Conservation (phyloP, 2,888 invertebrate genomes). For the Bembecia ichneumoniformis region DNA sequence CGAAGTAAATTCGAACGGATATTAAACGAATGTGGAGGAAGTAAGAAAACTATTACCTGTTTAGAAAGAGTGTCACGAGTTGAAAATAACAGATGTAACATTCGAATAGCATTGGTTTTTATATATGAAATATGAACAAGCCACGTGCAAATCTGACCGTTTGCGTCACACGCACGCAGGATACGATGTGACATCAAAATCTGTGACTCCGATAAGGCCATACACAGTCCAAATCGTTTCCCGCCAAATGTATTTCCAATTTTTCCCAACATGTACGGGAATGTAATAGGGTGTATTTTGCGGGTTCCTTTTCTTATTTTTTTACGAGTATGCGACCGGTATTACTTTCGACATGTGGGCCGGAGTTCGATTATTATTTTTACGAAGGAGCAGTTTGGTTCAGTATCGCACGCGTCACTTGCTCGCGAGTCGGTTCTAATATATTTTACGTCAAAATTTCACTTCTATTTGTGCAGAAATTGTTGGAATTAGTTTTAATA, state of each 20-base stretch:
- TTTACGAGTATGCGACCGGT: constrained; percentile 54
- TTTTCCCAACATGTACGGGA: constrained; percentile 37
- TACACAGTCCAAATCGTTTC: constrained; percentile 25
- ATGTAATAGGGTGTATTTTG: constrained; percentile 61
- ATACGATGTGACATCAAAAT: constrained; percentile 7
- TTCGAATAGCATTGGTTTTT: no score
- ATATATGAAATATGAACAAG: no score
- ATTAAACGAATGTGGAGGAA: no score
- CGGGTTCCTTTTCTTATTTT: constrained; percentile 54
- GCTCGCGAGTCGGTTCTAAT: no score
- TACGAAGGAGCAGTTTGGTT: constrained; percentile 14
- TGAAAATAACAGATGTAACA: no score
- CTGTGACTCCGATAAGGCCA: constrained; percentile 15
- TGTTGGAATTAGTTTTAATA: no score
- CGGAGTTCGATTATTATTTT: constrained; percentile 56
- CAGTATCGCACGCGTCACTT: not conserved
- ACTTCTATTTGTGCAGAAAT: no score
- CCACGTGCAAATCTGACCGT: not conserved
- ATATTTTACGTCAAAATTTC: no score
- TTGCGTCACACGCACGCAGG: not conserved
- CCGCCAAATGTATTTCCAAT: constrained; percentile 57
- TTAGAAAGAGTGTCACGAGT: no score
- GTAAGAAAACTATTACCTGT: no score
- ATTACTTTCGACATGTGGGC: constrained; percentile 60
- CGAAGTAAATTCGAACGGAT: no score